Evolutionary conservation across 2,888 invertebrate species (phyloP), one percentile per base, ranked within the genome.

Genomic region (Drosophila buzzatii): DNA sequence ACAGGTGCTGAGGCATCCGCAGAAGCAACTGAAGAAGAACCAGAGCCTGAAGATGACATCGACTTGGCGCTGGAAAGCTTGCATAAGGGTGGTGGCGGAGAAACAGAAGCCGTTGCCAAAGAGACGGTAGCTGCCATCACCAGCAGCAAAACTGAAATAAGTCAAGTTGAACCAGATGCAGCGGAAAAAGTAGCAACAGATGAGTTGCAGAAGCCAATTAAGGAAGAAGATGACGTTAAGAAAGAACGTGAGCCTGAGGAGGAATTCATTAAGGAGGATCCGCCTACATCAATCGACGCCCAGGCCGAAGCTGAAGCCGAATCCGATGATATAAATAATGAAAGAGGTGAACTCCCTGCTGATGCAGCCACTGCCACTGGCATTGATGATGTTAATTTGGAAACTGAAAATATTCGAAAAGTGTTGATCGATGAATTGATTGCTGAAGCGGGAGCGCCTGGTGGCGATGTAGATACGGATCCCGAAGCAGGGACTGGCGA

Each of bases 41-140:
- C 74, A 6, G 82, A 84, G 10, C 73, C 71, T 6, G 91, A 89
- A 64, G 92, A 92, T 71, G 87, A 90, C 49, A 91, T 91, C 69
- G 91, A 92, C 53, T 68, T 86, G 51, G 91, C 92, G 8, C 71
- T 91, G 14, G 74, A 92, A 62, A 89, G 82, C 44, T 65, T 92
- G 42, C 91, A 91, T 35, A 91, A 89, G 55, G 90, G 86, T 20
- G 41, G n/a, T 35, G 75, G 60, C 14, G 73, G 70, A 4, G 73
- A 81, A n/a, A 61, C 73, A 18, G 87, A 68, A 7, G 39, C 56
- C 31, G 16, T 61, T 47, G 44, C 62, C 23, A 45, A 53, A 31
- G 41, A 67, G 41, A 27, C 55, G 16, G 55, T 47, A 9, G 63
- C 44, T n/a, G 53, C 49, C 18, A 23, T n/a, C 67, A 2, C 44